Conservation (phyloP, 2,113 vertebrate species). For the Turnix velox region DNA sequence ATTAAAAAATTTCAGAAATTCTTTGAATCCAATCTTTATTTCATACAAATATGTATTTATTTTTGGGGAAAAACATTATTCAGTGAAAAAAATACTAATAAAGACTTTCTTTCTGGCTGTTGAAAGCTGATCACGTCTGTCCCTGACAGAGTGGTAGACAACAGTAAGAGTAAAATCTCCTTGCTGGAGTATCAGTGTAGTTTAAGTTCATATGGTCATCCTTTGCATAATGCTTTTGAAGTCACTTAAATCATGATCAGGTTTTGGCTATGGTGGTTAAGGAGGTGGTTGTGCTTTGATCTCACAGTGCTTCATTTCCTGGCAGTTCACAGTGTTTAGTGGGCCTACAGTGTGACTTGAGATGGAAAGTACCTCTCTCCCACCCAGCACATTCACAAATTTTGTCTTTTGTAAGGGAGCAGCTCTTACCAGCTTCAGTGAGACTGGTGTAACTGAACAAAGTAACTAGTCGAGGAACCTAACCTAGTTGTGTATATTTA, state of each 20-base stretch:
- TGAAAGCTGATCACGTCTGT: not conserved
- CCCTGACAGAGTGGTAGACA: not conserved
- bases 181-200: not conserved
- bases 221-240: slow-evolving; percentile 17
- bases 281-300: slow-evolving; percentile 29
- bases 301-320: not conserved
- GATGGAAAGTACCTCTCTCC: not conserved
- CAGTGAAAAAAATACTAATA: not conserved
- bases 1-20: not conserved
- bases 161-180: not conserved
- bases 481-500: not conserved
- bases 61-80: not conserved
- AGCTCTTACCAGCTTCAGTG: not conserved
- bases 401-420: not conserved
- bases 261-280: not conserved
- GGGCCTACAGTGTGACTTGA: not conserved
- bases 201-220: slow-evolving; percentile 9
- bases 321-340: slow-evolving; percentile 5
- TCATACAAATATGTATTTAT: rapidly evolving
- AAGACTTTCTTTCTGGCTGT: not conserved
- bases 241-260: not conserved
- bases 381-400: not conserved
- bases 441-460: not conserved
- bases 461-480: not conserved
- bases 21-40: not conserved